Base-by-base conservation (phyloP, 37 sponge, comb jelly and placozoan species). In the Cladorhizidae sp. region DNA sequence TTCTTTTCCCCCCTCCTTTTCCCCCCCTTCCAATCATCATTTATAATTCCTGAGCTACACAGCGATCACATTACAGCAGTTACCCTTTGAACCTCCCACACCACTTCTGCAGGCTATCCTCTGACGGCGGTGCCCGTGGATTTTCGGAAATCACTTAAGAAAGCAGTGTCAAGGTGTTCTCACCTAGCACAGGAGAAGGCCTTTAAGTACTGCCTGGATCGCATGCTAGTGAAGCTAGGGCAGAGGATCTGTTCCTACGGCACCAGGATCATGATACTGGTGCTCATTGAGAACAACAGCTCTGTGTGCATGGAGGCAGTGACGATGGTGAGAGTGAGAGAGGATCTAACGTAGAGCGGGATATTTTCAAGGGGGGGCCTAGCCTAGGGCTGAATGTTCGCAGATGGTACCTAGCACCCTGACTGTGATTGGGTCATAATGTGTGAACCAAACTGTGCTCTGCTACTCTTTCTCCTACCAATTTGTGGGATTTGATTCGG, bases 101-200 rank as follows among this genome's bases (percentile, higher is more conserved):
- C n/a, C n/a, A n/a, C n/a, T n/a, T 28, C 1, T 21, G 17, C 59
- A 80, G 80, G 71, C 58, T 80, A 57, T 57, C 80, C 80, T 32
- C 55, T 70, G 21, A 70, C 38, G 11, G 40, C 80, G 6, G 55
- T 80, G 0, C 33, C 70, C 3, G 57, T 8, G 18, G 31, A 70
- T 28, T 37, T 22, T 15, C 70, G 54, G 7, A 37, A 52, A 8
- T 56, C 70, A 2, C 71, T 80, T 28, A 3, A 55, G 54, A 22
- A 36, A 2, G 42, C 36, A 1, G 39, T 70, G 2, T 37, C 59
- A 28, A 0, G 28, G 35, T 80, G 80, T 36, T 57, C 80, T 0
- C 71, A 55, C 1, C 42, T 80, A 40, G 69, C 42, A 6, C 71
- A 57, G 59, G 80, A 80, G 80, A 39, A 33, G 40, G 3, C 29